Percentiles rank a stretch among this genome's conserved stretches.
phyloP scores from a whole-genome alignment of 2,797 vertebrate genomes.

The Scolopax rusticola region DNA sequence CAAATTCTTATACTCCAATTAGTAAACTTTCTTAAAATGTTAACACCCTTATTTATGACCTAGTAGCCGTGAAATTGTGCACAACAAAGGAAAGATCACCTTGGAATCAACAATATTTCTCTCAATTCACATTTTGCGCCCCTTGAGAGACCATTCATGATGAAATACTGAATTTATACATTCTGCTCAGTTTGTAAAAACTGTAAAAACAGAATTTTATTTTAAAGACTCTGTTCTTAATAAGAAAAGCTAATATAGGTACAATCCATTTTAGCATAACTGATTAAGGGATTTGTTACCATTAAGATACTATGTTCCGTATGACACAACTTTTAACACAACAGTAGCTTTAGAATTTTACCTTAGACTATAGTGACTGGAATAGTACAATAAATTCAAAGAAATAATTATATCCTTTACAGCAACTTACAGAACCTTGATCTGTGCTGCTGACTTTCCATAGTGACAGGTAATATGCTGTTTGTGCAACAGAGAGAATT shows the following conservation, averaged over 20 bases:
- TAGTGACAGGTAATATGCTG: background rate
- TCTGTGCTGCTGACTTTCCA: background rate
- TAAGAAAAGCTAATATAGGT: background rate
- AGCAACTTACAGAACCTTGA: background rate
- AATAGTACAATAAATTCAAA: background rate
- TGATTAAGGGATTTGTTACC: background rate
- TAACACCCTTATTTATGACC: constrained; percentile 21
- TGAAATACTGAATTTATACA: constrained; percentile 37
- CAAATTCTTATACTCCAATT: constrained; percentile 27
- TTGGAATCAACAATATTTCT: constrained; percentile 33
- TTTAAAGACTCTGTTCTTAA: background rate
- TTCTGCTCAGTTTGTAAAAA: constrained; percentile 4
- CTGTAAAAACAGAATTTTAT: background rate
- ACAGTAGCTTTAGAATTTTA: background rate
- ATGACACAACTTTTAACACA: background rate
- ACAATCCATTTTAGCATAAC: background rate
- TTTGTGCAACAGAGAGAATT: background rate
- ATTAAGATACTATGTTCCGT: background rate
- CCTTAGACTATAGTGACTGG: background rate
- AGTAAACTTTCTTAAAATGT: constrained; percentile 36
- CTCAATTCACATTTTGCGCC: constrained; percentile 22
- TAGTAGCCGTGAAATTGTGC: constrained; percentile 34
- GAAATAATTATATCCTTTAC: background rate
- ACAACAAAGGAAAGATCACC: constrained; percentile 57
- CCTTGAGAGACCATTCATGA: constrained; percentile 9